A percentile compares a stretch with the other conserved stretches of the same genome.
Evolutionary conservation across 1,140 invertebrate species (phyloP).

Genomic region (Cardiocondyla obscurior): DNA sequence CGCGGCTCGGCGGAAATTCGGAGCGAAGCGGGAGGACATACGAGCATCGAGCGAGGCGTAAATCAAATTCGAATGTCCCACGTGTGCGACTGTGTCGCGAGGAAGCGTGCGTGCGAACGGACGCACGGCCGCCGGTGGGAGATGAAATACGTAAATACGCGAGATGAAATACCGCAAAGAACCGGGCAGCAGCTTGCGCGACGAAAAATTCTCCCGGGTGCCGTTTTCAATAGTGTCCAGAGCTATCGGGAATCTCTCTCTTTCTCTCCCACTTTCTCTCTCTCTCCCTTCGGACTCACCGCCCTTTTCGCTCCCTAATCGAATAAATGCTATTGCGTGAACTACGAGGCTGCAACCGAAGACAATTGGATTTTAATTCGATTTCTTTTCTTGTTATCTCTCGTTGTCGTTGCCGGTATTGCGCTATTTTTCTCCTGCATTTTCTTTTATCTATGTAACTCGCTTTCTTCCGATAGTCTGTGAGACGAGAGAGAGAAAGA

Average conservation of each 20-base stretch:
- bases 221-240: constrained; percentile 75
- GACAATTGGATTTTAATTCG: constrained; percentile 71
- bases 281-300: not conserved
- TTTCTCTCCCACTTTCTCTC: constrained; percentile 2
- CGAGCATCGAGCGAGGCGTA: constrained; percentile 81
- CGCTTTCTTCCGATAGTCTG: constrained; percentile 20
- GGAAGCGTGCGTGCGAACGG: constrained; percentile 55
- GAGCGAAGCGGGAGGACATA: constrained; percentile 73
- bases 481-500: not conserved
- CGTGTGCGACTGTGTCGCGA: constrained; percentile 71
- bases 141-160: constrained; percentile 73
- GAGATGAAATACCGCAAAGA: constrained; percentile 79
- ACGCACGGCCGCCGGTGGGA: constrained; percentile 19
- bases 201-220: constrained; percentile 69
- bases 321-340: constrained; percentile 63
- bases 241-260: constrained; percentile 61
- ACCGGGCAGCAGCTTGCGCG: constrained; percentile 43
- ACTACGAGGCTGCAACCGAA: constrained; percentile 22
- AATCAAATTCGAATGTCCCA: constrained; percentile 83
- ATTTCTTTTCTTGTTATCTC: constrained; percentile 15
- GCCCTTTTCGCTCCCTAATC: constrained; percentile 62
- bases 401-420: constrained; percentile 13
- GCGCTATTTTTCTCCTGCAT: not conserved
- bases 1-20: constrained; percentile 37
- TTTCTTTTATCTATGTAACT: not conserved